Evolutionary conservation across 1,140 invertebrate genomes (phyloP).

Genomic region (Lycorma delicatula): DNA sequence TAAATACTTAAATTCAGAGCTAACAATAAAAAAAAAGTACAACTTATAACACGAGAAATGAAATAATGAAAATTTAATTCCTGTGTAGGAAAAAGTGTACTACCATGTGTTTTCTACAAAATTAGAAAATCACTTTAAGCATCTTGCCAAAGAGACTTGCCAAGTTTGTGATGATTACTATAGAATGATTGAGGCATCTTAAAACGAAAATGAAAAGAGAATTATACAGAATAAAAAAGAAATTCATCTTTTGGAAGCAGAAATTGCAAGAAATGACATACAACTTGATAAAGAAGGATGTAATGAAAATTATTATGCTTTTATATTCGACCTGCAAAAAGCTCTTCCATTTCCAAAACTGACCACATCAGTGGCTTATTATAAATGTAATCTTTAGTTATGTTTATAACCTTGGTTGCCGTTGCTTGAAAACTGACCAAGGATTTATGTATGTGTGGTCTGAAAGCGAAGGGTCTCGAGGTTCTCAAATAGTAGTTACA

Average conservation of each 20-base stretch:
- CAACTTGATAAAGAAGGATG: not conserved
- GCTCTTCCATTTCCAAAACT: conserved; percentile 27
- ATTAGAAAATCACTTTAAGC: not conserved
- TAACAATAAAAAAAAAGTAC: not conserved
- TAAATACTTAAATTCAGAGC: not conserved
- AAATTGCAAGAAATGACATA: not conserved
- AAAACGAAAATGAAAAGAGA: not conserved
- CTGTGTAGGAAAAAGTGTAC: not conserved
- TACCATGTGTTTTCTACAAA: not conserved
- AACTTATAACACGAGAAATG: not conserved
- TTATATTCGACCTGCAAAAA: conserved; percentile 28
- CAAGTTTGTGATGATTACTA: too few relatives aligned
- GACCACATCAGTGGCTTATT: conserved; percentile 26
- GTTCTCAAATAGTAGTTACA: conserved; percentile 27
- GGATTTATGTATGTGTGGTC: conserved; percentile 28
- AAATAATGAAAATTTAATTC: too few relatives aligned
- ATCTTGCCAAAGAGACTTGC: too few relatives aligned
- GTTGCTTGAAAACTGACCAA: conserved; percentile 18
- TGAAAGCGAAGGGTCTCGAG: conserved; percentile 27
- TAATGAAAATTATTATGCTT: conserved; percentile 15
- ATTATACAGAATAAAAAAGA: not conserved
- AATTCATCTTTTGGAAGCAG: not conserved
- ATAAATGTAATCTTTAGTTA: conserved; percentile 29
- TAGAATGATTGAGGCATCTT: too few relatives aligned
- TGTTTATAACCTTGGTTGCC: too few relatives aligned